phyloP scores from a whole-genome alignment of 2,888 invertebrate species.

The Tenthredo livida region DNA sequence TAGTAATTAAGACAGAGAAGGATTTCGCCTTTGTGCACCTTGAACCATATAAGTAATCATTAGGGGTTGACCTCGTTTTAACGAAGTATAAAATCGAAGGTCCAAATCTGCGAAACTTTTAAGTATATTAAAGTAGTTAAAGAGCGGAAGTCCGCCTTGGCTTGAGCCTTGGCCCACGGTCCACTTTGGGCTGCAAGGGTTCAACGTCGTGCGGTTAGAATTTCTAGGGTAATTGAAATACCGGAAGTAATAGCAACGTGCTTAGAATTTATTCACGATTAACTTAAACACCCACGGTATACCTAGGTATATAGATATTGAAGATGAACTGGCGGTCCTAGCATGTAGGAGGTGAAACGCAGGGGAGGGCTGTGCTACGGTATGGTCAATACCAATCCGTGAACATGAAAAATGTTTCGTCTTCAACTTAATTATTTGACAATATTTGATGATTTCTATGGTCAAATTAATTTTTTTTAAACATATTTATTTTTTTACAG shows the following conservation, averaged over 20 bases:
- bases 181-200: background rate
- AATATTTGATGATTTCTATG: too few relatives aligned
- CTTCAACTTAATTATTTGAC: too few relatives aligned
- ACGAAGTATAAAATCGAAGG: slow-evolving; percentile 3
- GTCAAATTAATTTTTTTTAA: too few relatives aligned
- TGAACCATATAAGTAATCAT: background rate
- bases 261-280: background rate
- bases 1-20: background rate
- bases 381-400: too few relatives aligned
- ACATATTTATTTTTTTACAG: too few relatives aligned
- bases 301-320: too few relatives aligned
- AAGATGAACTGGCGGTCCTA: too few relatives aligned
- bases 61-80: background rate
- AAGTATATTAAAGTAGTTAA: background rate
- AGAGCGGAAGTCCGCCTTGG: background rate
- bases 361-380: too few relatives aligned
- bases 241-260: slow-evolving; percentile 18
- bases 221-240: slow-evolving; percentile 14
- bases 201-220: background rate
- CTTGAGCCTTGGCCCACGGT: background rate
- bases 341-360: too few relatives aligned
- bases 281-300: background rate
- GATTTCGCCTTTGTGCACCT: background rate
- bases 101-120: background rate
- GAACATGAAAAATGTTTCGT: too few relatives aligned